Percentiles rank a stretch among this genome's conserved stretches.
Conservation (phyloP, 2,113 vertebrate genomes). For the Python bivittatus region DNA sequence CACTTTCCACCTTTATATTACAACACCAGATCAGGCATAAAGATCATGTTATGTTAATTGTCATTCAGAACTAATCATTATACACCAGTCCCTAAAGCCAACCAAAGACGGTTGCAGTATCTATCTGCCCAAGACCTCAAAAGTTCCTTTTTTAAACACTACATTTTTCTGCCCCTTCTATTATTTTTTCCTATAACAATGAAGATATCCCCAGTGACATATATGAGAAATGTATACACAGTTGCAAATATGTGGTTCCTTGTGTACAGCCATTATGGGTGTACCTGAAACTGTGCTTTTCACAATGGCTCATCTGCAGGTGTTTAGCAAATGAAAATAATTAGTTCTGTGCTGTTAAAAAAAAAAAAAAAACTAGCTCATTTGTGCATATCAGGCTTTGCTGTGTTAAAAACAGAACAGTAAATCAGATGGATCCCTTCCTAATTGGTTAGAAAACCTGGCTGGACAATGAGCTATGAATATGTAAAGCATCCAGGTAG, state of each 20-base stretch:
- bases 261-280: neutral
- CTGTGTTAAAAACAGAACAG: neutral
- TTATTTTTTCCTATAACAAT: neutral
- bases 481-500: neutral
- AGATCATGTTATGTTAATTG: neutral
- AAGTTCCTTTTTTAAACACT: neutral
- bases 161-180: neutral
- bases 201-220: neutral
- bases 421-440: neutral
- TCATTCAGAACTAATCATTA: neutral
- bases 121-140: neutral
- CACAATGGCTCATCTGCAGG: neutral
- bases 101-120: neutral
- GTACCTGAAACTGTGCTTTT: neutral
- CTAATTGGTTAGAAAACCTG: neutral
- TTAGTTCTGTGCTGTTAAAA: neutral
- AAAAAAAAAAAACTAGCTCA: neutral
- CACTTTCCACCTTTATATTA: neutral
- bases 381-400: neutral
- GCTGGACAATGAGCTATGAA: neutral
- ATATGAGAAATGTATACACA: neutral
- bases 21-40: neutral
- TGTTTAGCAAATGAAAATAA: neutral
- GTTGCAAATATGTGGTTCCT: neutral
- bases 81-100: neutral